A percentile compares a stretch with the other conserved stretches of the same genome.
Evolutionary conservation across 1,140 invertebrate genomes (phyloP).

Genomic region (Rhopalosiphum maidis): DNA sequence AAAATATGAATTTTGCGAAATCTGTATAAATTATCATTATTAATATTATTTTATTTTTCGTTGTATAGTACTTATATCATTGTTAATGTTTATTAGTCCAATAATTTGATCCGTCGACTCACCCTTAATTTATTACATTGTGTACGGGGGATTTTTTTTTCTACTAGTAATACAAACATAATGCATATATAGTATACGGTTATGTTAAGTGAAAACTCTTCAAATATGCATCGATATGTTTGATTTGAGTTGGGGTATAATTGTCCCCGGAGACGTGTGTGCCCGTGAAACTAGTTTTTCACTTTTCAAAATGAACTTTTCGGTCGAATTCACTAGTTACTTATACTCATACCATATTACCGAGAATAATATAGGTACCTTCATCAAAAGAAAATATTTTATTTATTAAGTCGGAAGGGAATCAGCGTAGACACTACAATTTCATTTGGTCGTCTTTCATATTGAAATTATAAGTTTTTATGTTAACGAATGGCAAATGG

Average conservation of each 20-base stretch:
- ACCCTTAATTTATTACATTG: neutral
- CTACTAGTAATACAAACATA: neutral
- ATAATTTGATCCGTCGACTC: no score
- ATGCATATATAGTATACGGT: neutral
- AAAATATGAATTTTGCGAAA: no score
- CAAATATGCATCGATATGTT: neutral
- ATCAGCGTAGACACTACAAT: neutral
- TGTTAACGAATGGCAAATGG: neutral
- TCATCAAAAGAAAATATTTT: neutral
- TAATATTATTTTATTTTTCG: no score
- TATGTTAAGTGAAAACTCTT: neutral
- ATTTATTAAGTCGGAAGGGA: neutral
- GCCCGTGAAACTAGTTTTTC: neutral
- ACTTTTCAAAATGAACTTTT: neutral
- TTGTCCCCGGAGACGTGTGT: neutral
- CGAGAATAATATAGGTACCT: neutral
- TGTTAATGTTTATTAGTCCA: no score
- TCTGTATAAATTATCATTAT: no score
- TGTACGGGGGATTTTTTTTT: neutral
- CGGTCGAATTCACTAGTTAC: neutral
- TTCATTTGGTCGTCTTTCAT: neutral
- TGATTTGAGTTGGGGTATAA: neutral
- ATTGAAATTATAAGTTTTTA: neutral
- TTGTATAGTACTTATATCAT: no score
- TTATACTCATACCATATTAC: neutral